Percentiles rank a stretch among this genome's conserved stretches.
These are phyloP conservation scores for Lydus trimaculatus DNA, from an alignment of 2,888 invertebrate genomes.

Conservation along the genomic window DNA sequence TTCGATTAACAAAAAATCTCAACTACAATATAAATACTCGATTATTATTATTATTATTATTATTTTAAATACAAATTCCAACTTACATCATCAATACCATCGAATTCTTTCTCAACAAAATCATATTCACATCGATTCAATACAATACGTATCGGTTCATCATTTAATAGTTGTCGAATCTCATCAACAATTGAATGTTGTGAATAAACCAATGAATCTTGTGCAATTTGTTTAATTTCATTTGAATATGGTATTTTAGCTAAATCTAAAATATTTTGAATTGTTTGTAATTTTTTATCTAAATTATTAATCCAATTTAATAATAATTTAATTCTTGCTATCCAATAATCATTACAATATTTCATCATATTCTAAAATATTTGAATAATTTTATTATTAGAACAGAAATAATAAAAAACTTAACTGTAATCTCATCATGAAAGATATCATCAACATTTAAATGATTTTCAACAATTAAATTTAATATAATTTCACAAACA, in stretches of 20 bases:
- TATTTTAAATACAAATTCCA: conserved; percentile 2
- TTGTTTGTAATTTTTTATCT: conserved; percentile 44
- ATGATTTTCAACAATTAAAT: conserved; percentile 58
- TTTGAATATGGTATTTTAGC: conserved; percentile 51
- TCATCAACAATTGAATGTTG: conserved; percentile 56
- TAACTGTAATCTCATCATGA: conserved; percentile 58
- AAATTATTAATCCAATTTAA: conserved; percentile 46
- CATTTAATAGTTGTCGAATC: conserved; percentile 55
- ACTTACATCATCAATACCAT: conserved; percentile 48
- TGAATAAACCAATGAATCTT: conserved; percentile 40
- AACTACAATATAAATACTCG: too few species aligned
- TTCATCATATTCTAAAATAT: conserved; percentile 42
- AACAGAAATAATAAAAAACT: conserved; percentile 13
- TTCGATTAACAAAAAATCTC: conserved; percentile 49
- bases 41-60: too few species aligned
- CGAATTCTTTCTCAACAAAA: conserved; percentile 45
- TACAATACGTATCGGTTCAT: conserved; percentile 59
- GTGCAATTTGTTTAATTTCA: conserved; percentile 45
- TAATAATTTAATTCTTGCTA: conserved; percentile 41
- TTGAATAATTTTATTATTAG: too few species aligned
- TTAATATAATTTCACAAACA: conserved; percentile 55
- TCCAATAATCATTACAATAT: conserved; percentile 46
- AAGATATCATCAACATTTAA: conserved; percentile 60
- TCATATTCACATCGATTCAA: conserved; percentile 60
- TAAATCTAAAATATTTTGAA: conserved; percentile 42